A percentile compares a stretch with the other conserved stretches of the same genome.
phyloP scores from a whole-genome alignment of 2,113 vertebrate genomes.

The Orthochromis malagaraziensis region DNA sequence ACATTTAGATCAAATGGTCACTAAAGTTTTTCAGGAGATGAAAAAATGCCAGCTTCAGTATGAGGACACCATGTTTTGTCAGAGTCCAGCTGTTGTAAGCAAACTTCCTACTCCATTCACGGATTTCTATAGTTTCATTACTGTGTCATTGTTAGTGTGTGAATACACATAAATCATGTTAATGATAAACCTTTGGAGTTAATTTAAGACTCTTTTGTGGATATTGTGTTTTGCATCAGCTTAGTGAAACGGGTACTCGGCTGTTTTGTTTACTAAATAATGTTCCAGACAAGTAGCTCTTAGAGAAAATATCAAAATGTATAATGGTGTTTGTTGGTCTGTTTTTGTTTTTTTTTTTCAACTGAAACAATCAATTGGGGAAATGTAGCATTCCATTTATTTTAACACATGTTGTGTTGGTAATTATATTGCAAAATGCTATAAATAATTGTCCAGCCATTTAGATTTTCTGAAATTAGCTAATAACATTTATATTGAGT shows the following conservation, averaged over 20 bases:
- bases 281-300: background rate
- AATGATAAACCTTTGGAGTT: background rate
- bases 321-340: background rate
- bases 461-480: background rate
- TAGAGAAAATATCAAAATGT: background rate
- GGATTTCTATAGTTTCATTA: background rate
- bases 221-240: background rate
- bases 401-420: background rate
- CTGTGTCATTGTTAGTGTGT: background rate
- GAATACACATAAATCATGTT: background rate
- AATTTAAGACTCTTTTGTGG: background rate
- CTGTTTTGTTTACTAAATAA: background rate
- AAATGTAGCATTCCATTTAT: background rate
- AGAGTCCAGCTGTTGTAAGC: background rate
- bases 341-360: background rate
- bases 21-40: background rate
- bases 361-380: background rate
- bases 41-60: background rate
- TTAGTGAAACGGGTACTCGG: background rate
- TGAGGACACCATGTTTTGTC: background rate
- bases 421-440: background rate
- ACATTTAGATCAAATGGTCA: background rate
- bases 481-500: background rate
- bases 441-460: background rate
- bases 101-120: background rate